These are phyloP conservation scores for Chymomyza amoena DNA, from an alignment of 2,888 invertebrate species.

Conservation along the genomic window DNA sequence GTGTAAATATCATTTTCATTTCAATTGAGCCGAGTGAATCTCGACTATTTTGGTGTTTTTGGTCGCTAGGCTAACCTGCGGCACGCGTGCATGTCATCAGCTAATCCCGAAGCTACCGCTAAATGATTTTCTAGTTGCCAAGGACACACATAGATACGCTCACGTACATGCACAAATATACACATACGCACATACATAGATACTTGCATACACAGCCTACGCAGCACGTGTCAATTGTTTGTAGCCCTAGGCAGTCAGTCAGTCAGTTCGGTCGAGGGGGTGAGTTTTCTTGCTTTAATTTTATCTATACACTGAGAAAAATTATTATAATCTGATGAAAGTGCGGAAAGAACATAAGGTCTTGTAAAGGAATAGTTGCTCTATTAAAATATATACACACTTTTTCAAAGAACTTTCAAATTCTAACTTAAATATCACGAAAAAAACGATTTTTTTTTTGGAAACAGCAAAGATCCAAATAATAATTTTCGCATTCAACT, in stretches of 20 bases:
- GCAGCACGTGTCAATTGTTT: slow-evolving; percentile 73
- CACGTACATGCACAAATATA: slow-evolving; percentile 41
- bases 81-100: slow-evolving; percentile 66
- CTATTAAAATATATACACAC: too few relatives aligned
- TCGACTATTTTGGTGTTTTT: slow-evolving; percentile 15
- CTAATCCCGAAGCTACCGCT: slow-evolving; percentile 75
- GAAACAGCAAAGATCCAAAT: too few relatives aligned
- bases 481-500: too few relatives aligned
- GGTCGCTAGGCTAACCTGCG: slow-evolving; percentile 51
- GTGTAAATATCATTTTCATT: slow-evolving; percentile 75
- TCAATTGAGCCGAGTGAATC: slow-evolving; percentile 65
- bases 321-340: not conserved
- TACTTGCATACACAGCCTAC: slow-evolving; percentile 7
- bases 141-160: slow-evolving; percentile 48
- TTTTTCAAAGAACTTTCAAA: too few relatives aligned
- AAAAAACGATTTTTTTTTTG: too few relatives aligned
- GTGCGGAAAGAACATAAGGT: too few relatives aligned
- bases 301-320: not conserved
- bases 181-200: slow-evolving; percentile 39
- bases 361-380: too few relatives aligned
- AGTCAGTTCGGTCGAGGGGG: not conserved
- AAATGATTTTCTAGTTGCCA: slow-evolving; percentile 76
- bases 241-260: slow-evolving; percentile 19
- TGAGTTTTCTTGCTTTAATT: not conserved
- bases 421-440: too few relatives aligned